A percentile compares a stretch with the other conserved stretches of the same genome.
phyloP scores from a whole-genome alignment of 2,797 vertebrate genomes.

The Myotis vivesi region DNA sequence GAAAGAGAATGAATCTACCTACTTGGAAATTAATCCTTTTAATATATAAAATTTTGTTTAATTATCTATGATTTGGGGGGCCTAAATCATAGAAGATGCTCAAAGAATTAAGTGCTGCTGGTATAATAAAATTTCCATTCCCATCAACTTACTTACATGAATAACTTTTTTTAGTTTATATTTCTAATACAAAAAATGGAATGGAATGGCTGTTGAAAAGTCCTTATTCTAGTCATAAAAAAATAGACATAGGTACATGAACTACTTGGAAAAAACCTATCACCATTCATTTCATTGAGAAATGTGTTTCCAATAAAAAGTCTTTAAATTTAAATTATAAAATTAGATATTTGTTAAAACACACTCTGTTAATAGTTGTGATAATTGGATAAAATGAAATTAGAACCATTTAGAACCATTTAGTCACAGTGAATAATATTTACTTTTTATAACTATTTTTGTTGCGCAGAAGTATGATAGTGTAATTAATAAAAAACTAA shows the following conservation, averaged over 20 bases:
- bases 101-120: background rate
- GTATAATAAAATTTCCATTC: background rate
- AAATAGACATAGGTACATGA: background rate
- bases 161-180: background rate
- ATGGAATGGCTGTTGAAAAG: background rate
- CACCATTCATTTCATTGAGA: background rate
- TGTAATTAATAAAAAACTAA: background rate
- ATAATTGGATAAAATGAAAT: slow-evolving; percentile 19
- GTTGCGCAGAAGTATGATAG: background rate
- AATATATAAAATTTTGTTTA: slow-evolving; percentile 10
- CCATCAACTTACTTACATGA: background rate
- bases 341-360: background rate
- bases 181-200: slow-evolving; percentile 13
- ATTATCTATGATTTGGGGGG: background rate
- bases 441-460: slow-evolving; percentile 29
- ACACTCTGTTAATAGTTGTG: background rate
- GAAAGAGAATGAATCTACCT: background rate
- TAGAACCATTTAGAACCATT: background rate
- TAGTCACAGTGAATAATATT: background rate
- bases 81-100: background rate
- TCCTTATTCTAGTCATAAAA: background rate
- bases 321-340: background rate
- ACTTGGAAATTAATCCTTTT: slow-evolving; percentile 3
- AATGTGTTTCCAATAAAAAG: slow-evolving; percentile 8
- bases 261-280: slow-evolving; percentile 8